These are phyloP conservation scores for Brienomyrus longianalis DNA, from an alignment of 2,113 vertebrate genomes.

Conservation along the genomic window DNA sequence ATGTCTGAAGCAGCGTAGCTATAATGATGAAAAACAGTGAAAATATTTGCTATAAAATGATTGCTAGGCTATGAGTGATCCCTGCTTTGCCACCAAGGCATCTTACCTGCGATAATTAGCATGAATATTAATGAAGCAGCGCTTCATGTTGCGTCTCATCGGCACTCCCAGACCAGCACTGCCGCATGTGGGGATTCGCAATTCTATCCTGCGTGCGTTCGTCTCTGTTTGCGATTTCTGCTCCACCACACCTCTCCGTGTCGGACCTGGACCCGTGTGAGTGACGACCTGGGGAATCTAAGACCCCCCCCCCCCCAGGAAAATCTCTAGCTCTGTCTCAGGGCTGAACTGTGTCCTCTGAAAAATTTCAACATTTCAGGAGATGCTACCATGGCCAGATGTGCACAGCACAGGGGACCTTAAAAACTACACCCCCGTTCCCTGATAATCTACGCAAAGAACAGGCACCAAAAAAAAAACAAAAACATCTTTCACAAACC, in stretches of 20 bases:
- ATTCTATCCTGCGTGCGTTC: not conserved
- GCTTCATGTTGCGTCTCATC: not conserved
- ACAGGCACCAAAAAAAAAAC: not conserved
- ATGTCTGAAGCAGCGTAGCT: not conserved
- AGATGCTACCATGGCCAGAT: not conserved
- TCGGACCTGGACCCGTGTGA: not conserved
- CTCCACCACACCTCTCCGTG: not conserved
- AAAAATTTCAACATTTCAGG: not conserved
- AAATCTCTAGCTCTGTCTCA: not conserved
- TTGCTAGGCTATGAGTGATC: not conserved
- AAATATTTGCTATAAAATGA: not conserved
- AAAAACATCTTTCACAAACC: constrained; percentile 36
- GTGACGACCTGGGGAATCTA: not conserved
- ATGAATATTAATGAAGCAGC: not conserved
- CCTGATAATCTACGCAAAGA: not conserved
- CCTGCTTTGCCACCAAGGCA: not conserved
- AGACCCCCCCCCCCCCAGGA: not conserved
- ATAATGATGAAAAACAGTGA: not conserved
- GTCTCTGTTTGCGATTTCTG: not conserved
- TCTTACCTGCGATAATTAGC: not conserved
- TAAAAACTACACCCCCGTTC: not conserved
- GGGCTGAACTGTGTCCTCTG: not conserved
- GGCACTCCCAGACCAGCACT: not conserved
- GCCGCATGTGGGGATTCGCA: not conserved
- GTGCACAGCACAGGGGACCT: not conserved